Percentiles rank a stretch among this genome's conserved stretches.
phyloP scores from a whole-genome alignment of 2,113 vertebrate genomes.

The Ornithorhynchus anatinus region DNA sequence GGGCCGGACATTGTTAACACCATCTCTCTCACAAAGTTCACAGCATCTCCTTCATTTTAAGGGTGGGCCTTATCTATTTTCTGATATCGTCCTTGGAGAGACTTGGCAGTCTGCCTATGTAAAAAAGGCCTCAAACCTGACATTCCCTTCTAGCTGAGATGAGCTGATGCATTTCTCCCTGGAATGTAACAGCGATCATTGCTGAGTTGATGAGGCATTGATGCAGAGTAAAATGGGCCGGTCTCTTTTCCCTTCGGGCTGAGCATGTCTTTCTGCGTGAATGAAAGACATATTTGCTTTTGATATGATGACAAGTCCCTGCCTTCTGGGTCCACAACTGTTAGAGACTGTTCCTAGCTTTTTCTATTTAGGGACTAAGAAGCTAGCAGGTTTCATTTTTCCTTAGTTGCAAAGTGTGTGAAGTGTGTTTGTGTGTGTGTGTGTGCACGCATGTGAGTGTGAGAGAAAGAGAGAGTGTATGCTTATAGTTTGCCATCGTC shows the following conservation, averaged over 20 bases:
- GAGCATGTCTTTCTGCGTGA: background rate
- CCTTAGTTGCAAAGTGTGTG: no score
- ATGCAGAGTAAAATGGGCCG: background rate
- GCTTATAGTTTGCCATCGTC: no score
- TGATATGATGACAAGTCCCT: no score
- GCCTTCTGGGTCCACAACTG: no score
- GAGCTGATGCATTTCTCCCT: background rate
- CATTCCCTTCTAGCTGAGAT: no score
- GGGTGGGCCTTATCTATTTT: background rate
- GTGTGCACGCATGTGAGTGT: no score
- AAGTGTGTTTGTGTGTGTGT: no score
- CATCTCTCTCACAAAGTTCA: background rate
- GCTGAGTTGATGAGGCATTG: background rate
- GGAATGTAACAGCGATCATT: background rate
- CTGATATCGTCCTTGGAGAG: background rate
- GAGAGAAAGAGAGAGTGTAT: no score
- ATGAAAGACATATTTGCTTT: background rate
- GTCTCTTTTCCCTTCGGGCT: background rate
- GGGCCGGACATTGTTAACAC: no score
- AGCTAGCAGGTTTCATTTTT: no score
- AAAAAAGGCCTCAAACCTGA: background rate
- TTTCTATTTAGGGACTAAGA: no score
- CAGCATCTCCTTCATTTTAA: background rate
- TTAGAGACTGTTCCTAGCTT: no score
- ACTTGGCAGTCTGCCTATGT: rapidly evolving